phyloP scores from a whole-genome alignment of 1,140 invertebrate genomes.

The Drosophila triauraria region DNA sequence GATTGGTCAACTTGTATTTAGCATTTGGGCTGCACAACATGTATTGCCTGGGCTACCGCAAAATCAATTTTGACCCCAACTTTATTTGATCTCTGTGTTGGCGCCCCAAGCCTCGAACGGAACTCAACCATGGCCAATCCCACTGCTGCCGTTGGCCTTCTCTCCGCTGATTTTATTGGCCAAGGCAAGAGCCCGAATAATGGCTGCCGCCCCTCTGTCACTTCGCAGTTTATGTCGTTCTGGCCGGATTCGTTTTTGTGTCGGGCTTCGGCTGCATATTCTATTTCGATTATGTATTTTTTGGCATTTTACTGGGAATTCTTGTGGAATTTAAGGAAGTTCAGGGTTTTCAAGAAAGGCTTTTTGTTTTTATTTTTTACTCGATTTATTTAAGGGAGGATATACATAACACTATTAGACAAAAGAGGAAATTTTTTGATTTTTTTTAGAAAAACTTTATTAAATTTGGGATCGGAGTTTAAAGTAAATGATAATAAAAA shows the following conservation, averaged over 20 bases:
- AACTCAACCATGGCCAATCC: constrained; percentile 39
- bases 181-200: constrained; percentile 58
- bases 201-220: constrained; percentile 35
- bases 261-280: constrained; percentile 11
- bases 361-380: not conserved
- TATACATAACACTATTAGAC: no score
- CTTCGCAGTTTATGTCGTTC: constrained; percentile 11
- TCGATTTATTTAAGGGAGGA: not conserved
- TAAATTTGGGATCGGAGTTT: no score
- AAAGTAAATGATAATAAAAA: no score
- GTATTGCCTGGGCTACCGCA: constrained; percentile 71
- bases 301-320: not conserved
- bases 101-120: constrained; percentile 30
- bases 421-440: no score
- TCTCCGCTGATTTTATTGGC: constrained; percentile 74
- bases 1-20: constrained; percentile 45
- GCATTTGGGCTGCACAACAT: constrained; percentile 54
- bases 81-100: constrained; percentile 50
- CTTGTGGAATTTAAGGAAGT: not conserved
- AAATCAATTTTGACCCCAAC: constrained; percentile 72
- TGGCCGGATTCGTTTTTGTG: constrained; percentile 10
- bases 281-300: constrained; percentile 15
- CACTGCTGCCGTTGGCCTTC: constrained; percentile 62
- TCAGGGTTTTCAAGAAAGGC: no score
- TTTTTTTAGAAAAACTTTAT: no score